Percentiles rank a stretch among this genome's conserved stretches.
These are phyloP conservation scores for Notarius quadriscutis DNA, from an alignment of 2,113 vertebrate genomes.

Conservation along the genomic window DNA sequence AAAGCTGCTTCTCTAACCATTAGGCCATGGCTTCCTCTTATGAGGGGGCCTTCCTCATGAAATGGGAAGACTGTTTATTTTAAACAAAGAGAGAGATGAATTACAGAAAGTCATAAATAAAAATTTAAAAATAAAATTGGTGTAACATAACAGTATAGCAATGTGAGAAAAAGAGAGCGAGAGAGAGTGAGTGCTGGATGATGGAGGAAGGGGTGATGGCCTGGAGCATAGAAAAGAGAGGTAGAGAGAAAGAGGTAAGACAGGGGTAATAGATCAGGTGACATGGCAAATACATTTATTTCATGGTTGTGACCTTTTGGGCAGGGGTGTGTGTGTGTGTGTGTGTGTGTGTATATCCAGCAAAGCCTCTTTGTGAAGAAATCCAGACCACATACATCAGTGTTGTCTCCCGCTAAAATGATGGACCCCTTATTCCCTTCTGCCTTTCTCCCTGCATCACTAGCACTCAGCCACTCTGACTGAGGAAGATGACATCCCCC, in stretches of 20 bases:
- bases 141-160: background rate
- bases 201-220: constrained; percentile 16
- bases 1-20: too few relatives aligned
- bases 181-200: background rate
- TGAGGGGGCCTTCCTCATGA: background rate
- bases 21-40: too few relatives aligned
- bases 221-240: background rate
- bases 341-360: constrained; percentile 37
- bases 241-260: constrained; percentile 39
- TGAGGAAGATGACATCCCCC: background rate
- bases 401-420: constrained; percentile 56
- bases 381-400: constrained; percentile 66
- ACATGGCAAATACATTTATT: constrained; percentile 56
- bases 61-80: background rate
- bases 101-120: background rate
- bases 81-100: background rate
- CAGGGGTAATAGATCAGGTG: constrained; percentile 60
- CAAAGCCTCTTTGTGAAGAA: constrained; percentile 63
- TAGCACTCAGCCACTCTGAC: constrained; percentile 35
- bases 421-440: constrained; percentile 54
- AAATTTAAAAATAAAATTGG: background rate
- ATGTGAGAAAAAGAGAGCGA: background rate
- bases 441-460: constrained; percentile 13
- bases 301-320: constrained; percentile 67
- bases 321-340: constrained; percentile 36